A percentile compares a stretch with the other conserved stretches of the same genome.
These are phyloP conservation scores for Scaptomyza caliginosa DNA, from an alignment of 2,888 invertebrate species.

Conservation along the genomic window DNA sequence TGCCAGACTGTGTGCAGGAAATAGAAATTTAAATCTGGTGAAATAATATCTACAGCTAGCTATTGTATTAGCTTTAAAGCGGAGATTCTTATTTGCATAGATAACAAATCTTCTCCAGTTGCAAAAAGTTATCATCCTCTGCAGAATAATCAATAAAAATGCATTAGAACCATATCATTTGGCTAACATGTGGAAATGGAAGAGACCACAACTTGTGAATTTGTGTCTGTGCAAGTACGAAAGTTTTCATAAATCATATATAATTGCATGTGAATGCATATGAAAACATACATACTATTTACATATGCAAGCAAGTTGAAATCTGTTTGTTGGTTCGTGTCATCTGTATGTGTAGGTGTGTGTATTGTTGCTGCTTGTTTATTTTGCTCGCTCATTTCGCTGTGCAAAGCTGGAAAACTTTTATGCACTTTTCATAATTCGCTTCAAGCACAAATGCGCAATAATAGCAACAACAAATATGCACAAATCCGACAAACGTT, in stretches of 20 bases:
- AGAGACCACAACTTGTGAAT: constrained; percentile 3
- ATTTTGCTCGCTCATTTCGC: constrained; percentile 64
- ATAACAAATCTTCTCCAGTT: too few species aligned
- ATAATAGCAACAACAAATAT: constrained; percentile 52
- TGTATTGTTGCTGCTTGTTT: constrained; percentile 41
- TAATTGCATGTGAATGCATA: constrained; percentile 45
- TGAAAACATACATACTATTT: constrained; percentile 16
- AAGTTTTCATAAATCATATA: constrained; percentile 56
- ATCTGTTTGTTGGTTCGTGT: constrained; percentile 9
- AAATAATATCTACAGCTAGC: too few species aligned
- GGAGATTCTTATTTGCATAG: too few species aligned
- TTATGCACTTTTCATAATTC: constrained; percentile 71
- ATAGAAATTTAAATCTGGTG: too few species aligned
- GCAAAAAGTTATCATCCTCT: neutral
- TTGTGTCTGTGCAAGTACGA: constrained; percentile 37
- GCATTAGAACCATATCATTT: neutral
- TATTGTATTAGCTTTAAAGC: too few species aligned
- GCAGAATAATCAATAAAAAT: constrained; percentile 1
- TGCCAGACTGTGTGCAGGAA: neutral
- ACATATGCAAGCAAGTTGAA: constrained; percentile 18
- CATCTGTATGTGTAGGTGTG: too few species aligned
- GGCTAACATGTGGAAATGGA: constrained; percentile 42
- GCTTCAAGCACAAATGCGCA: constrained; percentile 75
- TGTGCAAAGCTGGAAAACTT: constrained; percentile 60
- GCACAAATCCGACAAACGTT: constrained; percentile 56